A percentile compares a stretch with the other conserved stretches of the same genome.
phyloP scores from a whole-genome alignment of 2,888 invertebrate species.

The Sceliomorpha sp. region DNA sequence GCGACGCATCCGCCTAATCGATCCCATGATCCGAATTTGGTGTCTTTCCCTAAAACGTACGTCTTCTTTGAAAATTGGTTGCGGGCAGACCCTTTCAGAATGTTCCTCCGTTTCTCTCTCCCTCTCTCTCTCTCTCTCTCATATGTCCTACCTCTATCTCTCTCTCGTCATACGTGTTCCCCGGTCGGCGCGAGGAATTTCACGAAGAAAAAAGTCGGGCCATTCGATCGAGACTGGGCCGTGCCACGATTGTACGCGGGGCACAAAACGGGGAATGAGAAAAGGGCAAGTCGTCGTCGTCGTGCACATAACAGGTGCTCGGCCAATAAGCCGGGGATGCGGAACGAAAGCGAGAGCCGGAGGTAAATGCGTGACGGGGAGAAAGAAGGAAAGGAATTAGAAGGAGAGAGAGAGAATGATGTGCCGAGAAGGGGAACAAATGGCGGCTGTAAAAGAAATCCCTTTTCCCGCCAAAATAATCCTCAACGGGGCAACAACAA shows the following conservation, averaged over 20 bases:
- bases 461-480: constrained; percentile 43
- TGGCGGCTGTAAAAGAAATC: constrained; percentile 26
- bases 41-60: too few species aligned
- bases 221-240: constrained; percentile 13
- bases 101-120: constrained; percentile 4
- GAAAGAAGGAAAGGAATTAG: too few species aligned
- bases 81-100: too few species aligned
- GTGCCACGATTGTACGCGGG: background rate
- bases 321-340: constrained; percentile 34
- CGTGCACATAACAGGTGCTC: constrained; percentile 42
- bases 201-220: constrained; percentile 19
- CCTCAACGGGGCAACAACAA: constrained; percentile 46
- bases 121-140: constrained; percentile 1
- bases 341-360: constrained; percentile 23
- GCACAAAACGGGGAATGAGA: constrained; percentile 11
- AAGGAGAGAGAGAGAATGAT: background rate
- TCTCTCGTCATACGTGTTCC: constrained; percentile 11
- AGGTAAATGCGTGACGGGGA: constrained; percentile 28
- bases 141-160: too few species aligned
- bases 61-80: background rate
- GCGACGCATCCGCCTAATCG: constrained; percentile 26
- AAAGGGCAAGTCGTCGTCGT: constrained; percentile 41
- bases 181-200: constrained; percentile 25
- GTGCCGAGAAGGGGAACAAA: too few species aligned
- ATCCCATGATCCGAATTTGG: background rate